Evolutionary conservation across 2,113 vertebrate species (phyloP).

Genomic region (Podilymbus podiceps): DNA sequence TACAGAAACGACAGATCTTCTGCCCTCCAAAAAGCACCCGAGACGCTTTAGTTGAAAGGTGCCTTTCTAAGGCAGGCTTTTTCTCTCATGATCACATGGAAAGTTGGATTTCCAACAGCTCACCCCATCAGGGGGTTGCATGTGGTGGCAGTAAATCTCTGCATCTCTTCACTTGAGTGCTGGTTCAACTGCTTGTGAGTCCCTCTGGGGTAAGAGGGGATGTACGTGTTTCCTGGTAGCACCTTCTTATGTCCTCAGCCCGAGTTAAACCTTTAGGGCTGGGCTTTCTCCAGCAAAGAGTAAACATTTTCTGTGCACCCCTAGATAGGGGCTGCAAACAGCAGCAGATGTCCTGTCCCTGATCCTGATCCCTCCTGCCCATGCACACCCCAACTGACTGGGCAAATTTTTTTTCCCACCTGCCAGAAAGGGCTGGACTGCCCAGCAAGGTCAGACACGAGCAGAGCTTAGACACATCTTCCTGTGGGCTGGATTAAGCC

Average conservation of each 20-base stretch:
- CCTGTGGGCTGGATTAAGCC: neutral
- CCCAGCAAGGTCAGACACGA: neutral
- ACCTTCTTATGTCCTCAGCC: neutral
- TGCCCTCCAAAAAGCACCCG: neutral
- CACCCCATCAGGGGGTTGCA: neutral
- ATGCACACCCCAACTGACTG: neutral
- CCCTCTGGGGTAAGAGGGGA: neutral
- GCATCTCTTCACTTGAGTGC: neutral
- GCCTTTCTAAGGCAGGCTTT: neutral
- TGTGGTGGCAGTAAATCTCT: neutral
- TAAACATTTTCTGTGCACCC: neutral
- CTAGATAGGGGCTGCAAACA: neutral
- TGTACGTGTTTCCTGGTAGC: neutral
- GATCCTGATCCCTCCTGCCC: neutral
- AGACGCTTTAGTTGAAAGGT: neutral
- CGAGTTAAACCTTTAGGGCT: neutral
- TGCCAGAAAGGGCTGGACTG: neutral
- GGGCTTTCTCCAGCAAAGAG: neutral
- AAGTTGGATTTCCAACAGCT: neutral
- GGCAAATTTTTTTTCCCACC: neutral
- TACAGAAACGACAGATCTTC: neutral
- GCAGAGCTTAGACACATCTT: neutral
- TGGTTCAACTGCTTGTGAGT: neutral
- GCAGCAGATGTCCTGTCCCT: neutral
- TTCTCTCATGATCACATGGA: accelerated